Evolutionary conservation across 2,797 vertebrate genomes (phyloP).

Genomic region (Microchirus variegatus): DNA sequence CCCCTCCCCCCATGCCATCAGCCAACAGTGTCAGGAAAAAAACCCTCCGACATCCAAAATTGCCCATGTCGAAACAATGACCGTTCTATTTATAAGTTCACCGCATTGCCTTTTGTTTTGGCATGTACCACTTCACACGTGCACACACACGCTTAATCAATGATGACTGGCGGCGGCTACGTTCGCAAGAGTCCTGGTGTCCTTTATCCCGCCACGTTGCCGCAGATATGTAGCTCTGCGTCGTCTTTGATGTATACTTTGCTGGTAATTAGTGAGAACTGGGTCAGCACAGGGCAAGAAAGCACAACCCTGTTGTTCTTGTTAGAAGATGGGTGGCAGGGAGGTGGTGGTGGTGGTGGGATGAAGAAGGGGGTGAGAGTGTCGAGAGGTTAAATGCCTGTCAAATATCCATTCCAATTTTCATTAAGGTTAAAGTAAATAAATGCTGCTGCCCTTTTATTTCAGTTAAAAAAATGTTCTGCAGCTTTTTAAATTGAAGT

Average conservation of each 20-base stretch:
- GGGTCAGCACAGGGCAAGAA: slow-evolving; percentile 79
- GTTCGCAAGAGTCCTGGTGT: slow-evolving; percentile 51
- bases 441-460: slow-evolving; percentile 47
- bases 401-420: slow-evolving; percentile 69
- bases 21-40: slow-evolving; percentile 62
- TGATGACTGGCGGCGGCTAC: slow-evolving; percentile 34
- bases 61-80: slow-evolving; percentile 77
- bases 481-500: too few species aligned
- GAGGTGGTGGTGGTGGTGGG: slow-evolving; percentile 35
- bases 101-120: slow-evolving; percentile 67
- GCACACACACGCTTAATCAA: slow-evolving; percentile 13
- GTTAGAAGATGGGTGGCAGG: slow-evolving; percentile 58
- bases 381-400: slow-evolving; percentile 66
- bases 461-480: neutral
- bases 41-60: slow-evolving; percentile 70
- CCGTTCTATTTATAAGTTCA: slow-evolving; percentile 74
- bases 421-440: slow-evolving; percentile 59
- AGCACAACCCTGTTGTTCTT: slow-evolving; percentile 69
- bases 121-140: slow-evolving; percentile 33
- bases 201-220: slow-evolving; percentile 49
- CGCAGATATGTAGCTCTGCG: slow-evolving; percentile 67
- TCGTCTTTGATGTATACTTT: slow-evolving; percentile 82
- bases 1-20: slow-evolving; percentile 11
- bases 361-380: slow-evolving; percentile 15
- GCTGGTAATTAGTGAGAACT: slow-evolving; percentile 80